Evolutionary conservation across 2,888 invertebrate species (phyloP), one percentile per base, ranked within the genome.

Genomic region (Drosophila longiperda): DNA sequence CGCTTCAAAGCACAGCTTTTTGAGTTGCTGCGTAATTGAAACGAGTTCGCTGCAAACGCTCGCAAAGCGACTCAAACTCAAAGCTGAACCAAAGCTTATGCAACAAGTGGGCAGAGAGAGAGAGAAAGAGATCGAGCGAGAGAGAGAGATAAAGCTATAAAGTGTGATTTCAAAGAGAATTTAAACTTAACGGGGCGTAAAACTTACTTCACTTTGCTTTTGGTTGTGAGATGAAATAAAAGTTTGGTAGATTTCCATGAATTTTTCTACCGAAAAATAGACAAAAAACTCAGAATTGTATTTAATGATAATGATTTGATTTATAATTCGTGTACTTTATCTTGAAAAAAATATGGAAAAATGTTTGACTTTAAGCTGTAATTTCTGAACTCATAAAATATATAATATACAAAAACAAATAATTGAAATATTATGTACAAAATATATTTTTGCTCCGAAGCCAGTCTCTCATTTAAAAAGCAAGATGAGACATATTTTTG

Each of bases 1-100:
- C 20, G 26, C 5, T 34, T 23, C 2, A 12, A 73, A 60, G 20
- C n/a, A 3, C 32, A 70, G 63, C 60, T 65, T 78, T 73, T 72
- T 26, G 36, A 53, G 40, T 58, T 57, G 61, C 72, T 76, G 81
- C 85, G 89, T 75, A 88, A 69, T 86, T 83, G 48, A 73, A 89
- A 79, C 82, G 32, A 73, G 80, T 80, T 78, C 50, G 15, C 29
- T 20, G 5, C 7, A 49, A 17, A 6, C 11, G 11, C 15, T 45
- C 45, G 48, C 40, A 54, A 49, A 58, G 36, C 15, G 40, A 60
- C 62, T 72, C 55, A 58, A 73, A 58, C 84, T 69, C 23, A 32
- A 61, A 57, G 20, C 50, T 64, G 7, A 61, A 42, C 17, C 34
- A 42, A 61, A 64, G 66, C 66, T 64, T n/a, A 6, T 5, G 33